Conservation (phyloP, 1,140 invertebrate species). For the Anoplophora glabripennis region DNA sequence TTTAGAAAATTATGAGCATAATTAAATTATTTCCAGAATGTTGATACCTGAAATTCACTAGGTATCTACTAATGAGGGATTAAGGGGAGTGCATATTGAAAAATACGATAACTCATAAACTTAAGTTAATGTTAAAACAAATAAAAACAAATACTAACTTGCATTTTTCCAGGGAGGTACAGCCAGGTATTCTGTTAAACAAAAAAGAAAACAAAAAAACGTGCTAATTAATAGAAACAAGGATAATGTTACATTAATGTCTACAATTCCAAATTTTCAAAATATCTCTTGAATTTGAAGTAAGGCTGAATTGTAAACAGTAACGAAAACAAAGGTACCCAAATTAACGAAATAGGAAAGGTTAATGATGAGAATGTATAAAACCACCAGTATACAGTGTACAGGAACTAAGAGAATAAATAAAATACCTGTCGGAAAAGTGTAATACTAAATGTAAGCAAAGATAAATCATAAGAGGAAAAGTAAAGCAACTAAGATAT, state of each 20-base stretch:
- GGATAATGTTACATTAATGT: background rate
- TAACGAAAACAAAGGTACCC: background rate
- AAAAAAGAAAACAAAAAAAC: conserved; percentile 40
- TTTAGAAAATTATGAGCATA: no score
- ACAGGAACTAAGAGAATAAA: no score
- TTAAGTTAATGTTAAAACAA: conserved; percentile 17
- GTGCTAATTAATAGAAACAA: conserved; percentile 36
- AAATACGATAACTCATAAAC: background rate
- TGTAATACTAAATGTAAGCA: no score
- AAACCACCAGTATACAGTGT: no score
- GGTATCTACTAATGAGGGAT: no score
- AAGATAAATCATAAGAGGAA: no score
- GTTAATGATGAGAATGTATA: no score
- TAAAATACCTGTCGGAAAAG: no score
- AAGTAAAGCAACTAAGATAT: no score
- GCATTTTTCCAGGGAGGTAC: conserved; percentile 38
- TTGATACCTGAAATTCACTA: background rate
- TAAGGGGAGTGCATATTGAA: background rate
- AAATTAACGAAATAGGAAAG: no score
- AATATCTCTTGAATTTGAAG: conserved; percentile 3
- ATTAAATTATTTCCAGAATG: no score
- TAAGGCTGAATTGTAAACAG: background rate
- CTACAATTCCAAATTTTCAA: conserved; percentile 25
- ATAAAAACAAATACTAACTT: conserved; percentile 42
- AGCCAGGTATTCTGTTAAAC: conserved; percentile 46